Evolutionary conservation across 2,797 vertebrate species (phyloP).

Genomic region (Molossus molossus): DNA sequence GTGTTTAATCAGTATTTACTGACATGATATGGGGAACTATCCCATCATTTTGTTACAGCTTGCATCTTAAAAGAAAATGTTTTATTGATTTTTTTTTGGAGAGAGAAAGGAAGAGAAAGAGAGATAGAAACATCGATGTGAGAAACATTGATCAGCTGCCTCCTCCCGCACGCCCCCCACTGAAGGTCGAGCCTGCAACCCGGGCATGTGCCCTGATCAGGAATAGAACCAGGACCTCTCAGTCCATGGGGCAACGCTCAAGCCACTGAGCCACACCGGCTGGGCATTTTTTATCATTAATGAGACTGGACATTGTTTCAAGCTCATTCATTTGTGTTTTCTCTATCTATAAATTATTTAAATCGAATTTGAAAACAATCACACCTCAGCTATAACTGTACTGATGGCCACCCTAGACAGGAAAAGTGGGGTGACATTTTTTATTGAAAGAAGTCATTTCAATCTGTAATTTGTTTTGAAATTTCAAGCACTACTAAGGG

Average conservation of each 20-base stretch:
- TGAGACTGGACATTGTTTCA: conserved; percentile 45
- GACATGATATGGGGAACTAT: not conserved
- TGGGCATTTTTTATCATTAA: conserved; percentile 10
- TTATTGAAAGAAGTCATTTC: conserved; percentile 34
- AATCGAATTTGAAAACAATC: conserved; percentile 41
- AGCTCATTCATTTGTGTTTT: conserved; percentile 45
- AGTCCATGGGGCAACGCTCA: too few relatives aligned
- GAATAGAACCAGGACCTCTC: too few relatives aligned
- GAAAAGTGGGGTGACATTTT: not conserved
- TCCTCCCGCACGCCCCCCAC: too few relatives aligned
- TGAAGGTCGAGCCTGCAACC: too few relatives aligned
- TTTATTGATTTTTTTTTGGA: too few relatives aligned
- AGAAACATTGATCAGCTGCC: too few relatives aligned
- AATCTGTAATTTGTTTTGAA: conserved; percentile 61
- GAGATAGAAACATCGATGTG: too few relatives aligned
- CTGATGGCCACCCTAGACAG: not conserved
- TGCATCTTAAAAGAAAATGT: not conserved
- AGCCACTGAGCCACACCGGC: too few relatives aligned
- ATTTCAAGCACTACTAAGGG: conserved; percentile 4
- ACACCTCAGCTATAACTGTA: not conserved
- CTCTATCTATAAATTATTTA: conserved; percentile 17
- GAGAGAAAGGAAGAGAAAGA: too few relatives aligned
- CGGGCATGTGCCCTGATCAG: too few relatives aligned
- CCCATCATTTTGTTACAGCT: not conserved
- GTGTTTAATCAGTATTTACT: not conserved